Evolutionary conservation across 2,888 invertebrate genomes (phyloP).

Genomic region (Xanthia icteritia): DNA sequence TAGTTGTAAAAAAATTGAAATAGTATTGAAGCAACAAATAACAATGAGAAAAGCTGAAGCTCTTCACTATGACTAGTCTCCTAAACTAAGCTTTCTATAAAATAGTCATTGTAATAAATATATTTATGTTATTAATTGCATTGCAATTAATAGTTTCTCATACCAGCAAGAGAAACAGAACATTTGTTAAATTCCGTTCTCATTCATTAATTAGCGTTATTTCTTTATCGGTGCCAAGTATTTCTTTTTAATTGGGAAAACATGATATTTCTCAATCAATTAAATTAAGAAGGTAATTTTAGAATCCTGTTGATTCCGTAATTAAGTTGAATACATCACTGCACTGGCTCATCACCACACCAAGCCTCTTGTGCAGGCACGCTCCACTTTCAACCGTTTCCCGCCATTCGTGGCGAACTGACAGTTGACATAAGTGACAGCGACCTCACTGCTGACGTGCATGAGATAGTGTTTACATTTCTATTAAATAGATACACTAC

Average conservation of each 20-base stretch:
- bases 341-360: too few relatives aligned
- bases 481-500: too few relatives aligned
- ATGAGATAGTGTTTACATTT: too few relatives aligned
- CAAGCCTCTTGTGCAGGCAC: too few relatives aligned
- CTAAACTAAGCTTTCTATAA: constrained; percentile 19
- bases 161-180: constrained; percentile 3
- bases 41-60: not conserved
- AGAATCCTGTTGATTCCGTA: too few relatives aligned
- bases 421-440: too few relatives aligned
- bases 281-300: not conserved
- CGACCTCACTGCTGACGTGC: too few relatives aligned
- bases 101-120: not conserved
- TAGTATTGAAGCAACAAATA: not conserved
- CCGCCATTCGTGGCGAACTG: too few relatives aligned
- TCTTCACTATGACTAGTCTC: not conserved
- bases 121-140: constrained; percentile 18
- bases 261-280: not conserved
- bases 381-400: too few relatives aligned
- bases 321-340: too few relatives aligned
- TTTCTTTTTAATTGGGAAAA: constrained; percentile 8
- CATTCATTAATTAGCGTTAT: constrained; percentile 2
- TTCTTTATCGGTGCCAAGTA: not conserved
- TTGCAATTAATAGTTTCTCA: constrained; percentile 23
- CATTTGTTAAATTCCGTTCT: constrained; percentile 17
- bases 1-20: not conserved